Base-by-base conservation (phyloP, 2,113 vertebrate species). In the Lipophrys pholis region DNA sequence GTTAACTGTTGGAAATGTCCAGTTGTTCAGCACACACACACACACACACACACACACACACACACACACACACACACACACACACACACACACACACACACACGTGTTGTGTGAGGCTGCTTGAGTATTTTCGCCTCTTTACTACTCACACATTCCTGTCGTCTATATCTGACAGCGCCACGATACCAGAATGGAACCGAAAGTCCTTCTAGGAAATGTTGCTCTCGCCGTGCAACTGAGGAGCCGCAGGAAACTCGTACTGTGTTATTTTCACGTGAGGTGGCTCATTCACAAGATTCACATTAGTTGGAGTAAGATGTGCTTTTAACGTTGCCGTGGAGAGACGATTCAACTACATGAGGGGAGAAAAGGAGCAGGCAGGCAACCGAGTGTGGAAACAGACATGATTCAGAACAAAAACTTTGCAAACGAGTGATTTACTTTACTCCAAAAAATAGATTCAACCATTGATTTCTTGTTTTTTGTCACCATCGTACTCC, bases 161-260 rank as follows among this genome's bases (percentile, higher is more conserved):
- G 14, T 50, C 57, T 71, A 10, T 62, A 16, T 30, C 21, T 69
- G 57, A 68, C 52, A 49, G 62, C 30, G 9, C 43, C 36, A 50
- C 58, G 61, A 55, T 72, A 76, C 52, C 61, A 61, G 52, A 66
- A 0, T 17, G 35, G 68, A 63, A n/a, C 11, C 8, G 41, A 9
- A 49, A 49, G 43, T 53, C 55, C 30, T 83, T 88, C 84, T 62
- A 73, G 73, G 82, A 80, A 83, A 54, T 61, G 82, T 74, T 73
- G 76, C 69, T 75, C 55, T 42, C 0, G 42, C 7, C 3, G 48
- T 49, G 64, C 50, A 10, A 3, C 56, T 46, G 15, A 55, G 10
- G 16, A 6, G 48, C 38, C 50, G 53, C 54, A 40, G 17, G 40
- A 76, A 60, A 51, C 41, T 8, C 58, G 14, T 17, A 41, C 45